Evolutionary conservation across 1,140 invertebrate species (phyloP), one percentile per base, ranked within the genome.

Genomic region (Gyrodactylus bullatarudis): DNA sequence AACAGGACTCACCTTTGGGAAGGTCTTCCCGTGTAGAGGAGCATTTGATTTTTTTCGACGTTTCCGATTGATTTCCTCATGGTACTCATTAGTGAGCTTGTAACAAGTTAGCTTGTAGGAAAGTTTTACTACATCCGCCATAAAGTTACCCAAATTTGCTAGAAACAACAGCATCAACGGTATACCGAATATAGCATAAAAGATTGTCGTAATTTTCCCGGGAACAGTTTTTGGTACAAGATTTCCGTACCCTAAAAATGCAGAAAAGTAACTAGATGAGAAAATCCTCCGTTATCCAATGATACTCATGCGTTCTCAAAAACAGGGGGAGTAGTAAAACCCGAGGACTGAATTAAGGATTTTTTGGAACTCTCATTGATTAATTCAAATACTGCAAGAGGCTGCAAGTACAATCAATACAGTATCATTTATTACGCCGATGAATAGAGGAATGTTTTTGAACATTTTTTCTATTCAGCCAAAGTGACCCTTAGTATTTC

Each of bases 101-200:
- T 16, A 54, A n/a, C 34, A 54, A 54, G 8, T 54, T n/a, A 54
- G 84, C 0, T 88, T 86, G 78, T 93, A 96, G 20, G 88, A 85
- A 84, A 89, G 95, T 79, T 94, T 91, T 82, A 96, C 95, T 77
- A 89, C 90, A 77, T 89, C 87, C 0, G 93, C 92, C 79, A 97
- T 83, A 70, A 95, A 87, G 79, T 95, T 89, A 34, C 91, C 92
- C 78, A 96, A 91, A 81, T 94, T 95, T 71, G 89, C 91, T 26
- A 96, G 83, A 78, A 81, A 84, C 1, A 95, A 83, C 71, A 96
- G 85, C 81, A 96, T 94, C 21, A 96, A 81, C 0, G 92, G 92
- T 85, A 96, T 94, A 8, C 93, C 93, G 34, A 92, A 86, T 68
- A 96, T 89, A 0, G 92, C 89, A 81, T 96, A 97, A 20, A 92